phyloP scores from a whole-genome alignment of 2,113 vertebrate genomes.

The Platichthys stellatus region DNA sequence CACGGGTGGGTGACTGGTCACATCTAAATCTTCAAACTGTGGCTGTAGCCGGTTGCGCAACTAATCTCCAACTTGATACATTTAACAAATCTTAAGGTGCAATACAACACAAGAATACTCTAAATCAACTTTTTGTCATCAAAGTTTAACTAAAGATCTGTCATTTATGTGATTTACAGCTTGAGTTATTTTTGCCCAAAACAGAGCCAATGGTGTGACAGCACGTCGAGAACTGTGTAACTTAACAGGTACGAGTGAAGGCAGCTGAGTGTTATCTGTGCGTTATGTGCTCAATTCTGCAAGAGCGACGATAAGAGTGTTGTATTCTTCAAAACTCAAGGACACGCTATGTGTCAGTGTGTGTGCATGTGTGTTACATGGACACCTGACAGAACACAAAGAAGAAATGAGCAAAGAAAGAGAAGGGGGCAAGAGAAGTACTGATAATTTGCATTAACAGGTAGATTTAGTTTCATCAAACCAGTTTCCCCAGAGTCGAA shows the following conservation, averaged over 20 bases:
- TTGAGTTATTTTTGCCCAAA: background rate
- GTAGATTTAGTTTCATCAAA: background rate
- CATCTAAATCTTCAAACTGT: background rate
- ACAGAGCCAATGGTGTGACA: background rate
- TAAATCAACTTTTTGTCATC: too few relatives aligned
- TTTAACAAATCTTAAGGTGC: too few relatives aligned
- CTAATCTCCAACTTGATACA: too few relatives aligned
- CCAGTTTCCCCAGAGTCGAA: background rate
- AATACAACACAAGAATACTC: too few relatives aligned
- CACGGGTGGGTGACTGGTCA: background rate
- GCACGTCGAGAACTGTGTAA: too few relatives aligned
- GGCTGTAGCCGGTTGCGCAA: too few relatives aligned
- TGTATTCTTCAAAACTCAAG: slow-evolving; percentile 35
- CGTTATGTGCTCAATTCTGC: slow-evolving; percentile 25
- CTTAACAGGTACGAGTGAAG: slow-evolving; percentile 7
- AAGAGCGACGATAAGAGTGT: slow-evolving; percentile 30
- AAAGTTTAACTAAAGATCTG: background rate
- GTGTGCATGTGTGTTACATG: background rate
- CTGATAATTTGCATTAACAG: background rate
- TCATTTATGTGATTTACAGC: background rate
- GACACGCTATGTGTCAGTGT: background rate
- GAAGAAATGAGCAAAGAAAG: too few relatives aligned
- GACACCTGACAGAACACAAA: too few relatives aligned
- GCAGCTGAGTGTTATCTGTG: slow-evolving; percentile 20
- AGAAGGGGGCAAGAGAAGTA: background rate